Evolutionary conservation across 2,113 vertebrate genomes (phyloP).

Genomic region (Rhinichthys klamathensis): DNA sequence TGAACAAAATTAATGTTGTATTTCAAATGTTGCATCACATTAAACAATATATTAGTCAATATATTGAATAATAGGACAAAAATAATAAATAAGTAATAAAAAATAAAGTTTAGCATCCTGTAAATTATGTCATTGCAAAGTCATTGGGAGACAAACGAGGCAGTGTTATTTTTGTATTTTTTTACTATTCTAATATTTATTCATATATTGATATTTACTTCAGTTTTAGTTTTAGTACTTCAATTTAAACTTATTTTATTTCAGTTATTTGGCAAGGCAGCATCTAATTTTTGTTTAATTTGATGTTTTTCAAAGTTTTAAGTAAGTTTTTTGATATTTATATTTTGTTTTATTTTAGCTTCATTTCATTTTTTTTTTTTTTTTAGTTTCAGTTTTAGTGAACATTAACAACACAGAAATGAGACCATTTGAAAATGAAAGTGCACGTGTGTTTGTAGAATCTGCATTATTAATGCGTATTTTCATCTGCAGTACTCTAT

Average conservation of each 20-base stretch:
- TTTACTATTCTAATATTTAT: not conserved
- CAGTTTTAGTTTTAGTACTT: not conserved
- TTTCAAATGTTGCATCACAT: no score
- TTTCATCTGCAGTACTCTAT: conserved; percentile 86
- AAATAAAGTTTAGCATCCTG: not conserved
- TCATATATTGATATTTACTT: not conserved
- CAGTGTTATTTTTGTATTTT: not conserved
- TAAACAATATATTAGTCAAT: no score
- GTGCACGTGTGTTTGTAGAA: not conserved
- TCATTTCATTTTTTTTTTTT: not conserved
- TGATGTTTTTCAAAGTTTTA: no score
- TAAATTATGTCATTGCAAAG: not conserved
- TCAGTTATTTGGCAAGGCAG: no score
- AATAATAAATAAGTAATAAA: not conserved
- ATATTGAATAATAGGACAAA: no score
- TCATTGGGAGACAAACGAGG: not conserved
- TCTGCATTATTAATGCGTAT: not conserved
- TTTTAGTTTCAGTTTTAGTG: not conserved
- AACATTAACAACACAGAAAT: not conserved
- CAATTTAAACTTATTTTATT: no score
- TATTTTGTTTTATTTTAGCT: not conserved
- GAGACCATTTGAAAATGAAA: not conserved
- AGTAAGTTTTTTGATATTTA: no score
- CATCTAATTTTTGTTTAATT: no score
- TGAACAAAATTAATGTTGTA: not conserved